Evolutionary conservation across 2,113 vertebrate species (phyloP).

Genomic region (Prinia subflava): DNA sequence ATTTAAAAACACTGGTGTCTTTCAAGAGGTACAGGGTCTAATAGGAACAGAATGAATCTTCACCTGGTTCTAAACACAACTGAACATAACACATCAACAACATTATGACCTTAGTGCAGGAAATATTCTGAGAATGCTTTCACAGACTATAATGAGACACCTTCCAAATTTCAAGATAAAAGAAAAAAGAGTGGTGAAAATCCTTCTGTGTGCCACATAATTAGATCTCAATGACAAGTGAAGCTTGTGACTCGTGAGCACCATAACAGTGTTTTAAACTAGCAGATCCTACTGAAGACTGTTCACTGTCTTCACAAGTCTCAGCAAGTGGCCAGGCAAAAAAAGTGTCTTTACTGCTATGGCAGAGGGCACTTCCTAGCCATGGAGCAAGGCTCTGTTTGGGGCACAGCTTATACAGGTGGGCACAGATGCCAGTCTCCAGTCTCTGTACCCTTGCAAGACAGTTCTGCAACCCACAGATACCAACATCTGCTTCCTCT

Average conservation of each 20-base stretch:
- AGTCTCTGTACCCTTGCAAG: not conserved
- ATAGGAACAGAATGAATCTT: not conserved
- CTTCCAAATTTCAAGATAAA: not conserved
- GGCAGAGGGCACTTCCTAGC: not conserved
- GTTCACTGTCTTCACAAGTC: not conserved
- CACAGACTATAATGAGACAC: not conserved
- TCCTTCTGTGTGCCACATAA: not conserved
- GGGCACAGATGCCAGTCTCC: not conserved
- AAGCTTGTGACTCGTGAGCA: not conserved
- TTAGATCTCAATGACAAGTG: not conserved
- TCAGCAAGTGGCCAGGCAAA: not conserved
- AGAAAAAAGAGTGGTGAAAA: not conserved
- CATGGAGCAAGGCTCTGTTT: not conserved
- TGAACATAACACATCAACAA: not conserved
- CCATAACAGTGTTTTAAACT: not conserved
- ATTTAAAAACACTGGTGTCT: not conserved
- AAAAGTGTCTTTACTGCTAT: not conserved
- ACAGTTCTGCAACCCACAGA: not conserved
- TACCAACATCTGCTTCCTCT: not conserved
- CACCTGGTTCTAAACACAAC: not conserved
- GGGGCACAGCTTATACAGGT: not conserved
- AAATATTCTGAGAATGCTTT: not conserved
- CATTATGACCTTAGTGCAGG: not conserved
- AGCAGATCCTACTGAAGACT: not conserved
- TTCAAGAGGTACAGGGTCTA: not conserved